phyloP scores from a whole-genome alignment of 2,797 vertebrate species.

The Gadopsis marmoratus region DNA sequence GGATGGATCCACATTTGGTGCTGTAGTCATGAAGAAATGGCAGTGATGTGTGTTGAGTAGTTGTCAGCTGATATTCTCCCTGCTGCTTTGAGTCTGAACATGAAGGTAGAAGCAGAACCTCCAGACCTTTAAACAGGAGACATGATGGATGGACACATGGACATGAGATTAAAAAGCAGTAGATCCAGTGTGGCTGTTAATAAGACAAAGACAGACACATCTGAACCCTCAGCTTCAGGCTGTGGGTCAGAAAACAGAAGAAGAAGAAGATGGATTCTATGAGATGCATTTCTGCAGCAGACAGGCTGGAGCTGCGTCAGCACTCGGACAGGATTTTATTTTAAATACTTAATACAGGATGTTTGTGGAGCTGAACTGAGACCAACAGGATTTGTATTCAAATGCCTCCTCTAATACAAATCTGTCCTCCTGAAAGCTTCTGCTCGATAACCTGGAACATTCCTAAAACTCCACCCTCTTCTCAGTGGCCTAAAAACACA shows the following conservation, averaged over 20 bases:
- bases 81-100: no score
- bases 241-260: conserved; percentile 14
- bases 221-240: conserved; percentile 20
- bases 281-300: conserved; percentile 19
- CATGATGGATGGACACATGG: not conserved
- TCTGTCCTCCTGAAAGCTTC: not conserved
- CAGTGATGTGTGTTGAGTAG: no score
- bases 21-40: no score
- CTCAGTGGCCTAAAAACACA: not conserved
- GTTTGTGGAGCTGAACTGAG: not conserved
- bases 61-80: no score
- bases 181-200: not conserved
- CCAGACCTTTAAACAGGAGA: no score
- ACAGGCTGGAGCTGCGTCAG: not conserved
- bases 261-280: conserved; percentile 4
- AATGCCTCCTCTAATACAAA: not conserved
- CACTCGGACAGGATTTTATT: not conserved
- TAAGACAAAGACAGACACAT: not conserved
- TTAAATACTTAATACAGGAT: not conserved
- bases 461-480: not conserved
- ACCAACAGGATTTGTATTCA: not conserved
- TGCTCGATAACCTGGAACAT: not conserved
- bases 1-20: no score
- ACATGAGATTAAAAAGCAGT: not conserved
- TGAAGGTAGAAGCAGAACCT: no score